These are phyloP conservation scores for Leucophenga montana DNA, from an alignment of 2,888 invertebrate genomes.

Conservation along the genomic window DNA sequence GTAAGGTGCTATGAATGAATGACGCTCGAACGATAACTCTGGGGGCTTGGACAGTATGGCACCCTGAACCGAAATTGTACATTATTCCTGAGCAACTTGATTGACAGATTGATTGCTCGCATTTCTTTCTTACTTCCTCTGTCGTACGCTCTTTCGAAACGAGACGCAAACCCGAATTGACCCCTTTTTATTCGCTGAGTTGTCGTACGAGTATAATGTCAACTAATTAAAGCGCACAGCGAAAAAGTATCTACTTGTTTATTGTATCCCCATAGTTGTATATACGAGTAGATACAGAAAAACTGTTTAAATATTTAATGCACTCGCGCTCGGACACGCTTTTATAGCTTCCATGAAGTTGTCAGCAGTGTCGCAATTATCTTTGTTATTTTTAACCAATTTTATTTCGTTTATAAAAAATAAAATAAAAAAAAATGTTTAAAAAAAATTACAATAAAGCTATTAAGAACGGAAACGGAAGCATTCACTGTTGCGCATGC, in stretches of 20 bases:
- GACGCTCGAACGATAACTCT: too few relatives aligned
- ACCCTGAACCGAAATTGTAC: background rate
- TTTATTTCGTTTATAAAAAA: background rate
- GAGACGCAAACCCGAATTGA: conserved; percentile 19
- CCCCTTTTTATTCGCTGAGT: background rate
- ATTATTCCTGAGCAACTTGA: background rate
- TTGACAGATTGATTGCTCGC: conserved; percentile 12
- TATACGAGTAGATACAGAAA: background rate
- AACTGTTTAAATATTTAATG: conserved; percentile 17
- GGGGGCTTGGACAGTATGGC: background rate
- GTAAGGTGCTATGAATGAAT: conserved; percentile 1
- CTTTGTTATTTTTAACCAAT: conserved; percentile 9
- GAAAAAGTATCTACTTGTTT: too few relatives aligned
- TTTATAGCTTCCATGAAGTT: conserved; percentile 27
- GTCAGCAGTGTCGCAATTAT: conserved; percentile 34
- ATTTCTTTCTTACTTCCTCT: too few relatives aligned
- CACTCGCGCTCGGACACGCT: conserved; percentile 17
- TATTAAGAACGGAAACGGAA: conserved; percentile 70
- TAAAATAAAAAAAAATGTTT: conserved; percentile 1
- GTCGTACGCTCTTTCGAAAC: background rate
- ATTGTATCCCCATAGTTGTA: background rate
- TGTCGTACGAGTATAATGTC: conserved; percentile 3
- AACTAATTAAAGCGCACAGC: conserved; percentile 18
- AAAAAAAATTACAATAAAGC: conserved; percentile 63
- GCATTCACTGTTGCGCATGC: conserved; percentile 69